phyloP scores from a whole-genome alignment of 2,113 vertebrate species.

The Oreochromis aureus region DNA sequence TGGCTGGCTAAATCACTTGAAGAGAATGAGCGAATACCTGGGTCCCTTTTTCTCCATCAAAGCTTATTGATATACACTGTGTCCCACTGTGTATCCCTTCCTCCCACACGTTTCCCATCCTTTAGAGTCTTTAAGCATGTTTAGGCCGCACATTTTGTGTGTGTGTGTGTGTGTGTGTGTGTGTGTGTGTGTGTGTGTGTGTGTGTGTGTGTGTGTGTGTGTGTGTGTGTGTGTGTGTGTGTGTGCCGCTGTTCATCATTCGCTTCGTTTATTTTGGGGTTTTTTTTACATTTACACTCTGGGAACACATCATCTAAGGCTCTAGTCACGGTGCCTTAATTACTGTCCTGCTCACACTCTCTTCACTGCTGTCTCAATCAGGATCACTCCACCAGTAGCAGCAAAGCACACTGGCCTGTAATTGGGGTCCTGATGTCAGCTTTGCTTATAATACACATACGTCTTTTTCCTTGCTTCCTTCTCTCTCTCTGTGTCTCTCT shows the following conservation, averaged over 20 bases:
- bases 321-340: conserved; percentile 13
- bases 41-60: neutral
- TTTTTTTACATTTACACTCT: neutral
- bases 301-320: neutral
- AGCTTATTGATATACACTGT: neutral
- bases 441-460: conserved; percentile 44
- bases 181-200: neutral
- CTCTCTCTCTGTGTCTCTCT: neutral
- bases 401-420: conserved; percentile 28
- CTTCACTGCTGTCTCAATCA: neutral
- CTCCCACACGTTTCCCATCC: neutral
- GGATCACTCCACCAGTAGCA: neutral
- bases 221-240: neutral
- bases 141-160: neutral
- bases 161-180: neutral
- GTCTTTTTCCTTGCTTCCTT: neutral
- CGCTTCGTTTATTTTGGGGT: accelerated
- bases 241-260: neutral
- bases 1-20: neutral
- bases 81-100: neutral
- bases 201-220: neutral
- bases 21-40: neutral
- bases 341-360: conserved; percentile 5
- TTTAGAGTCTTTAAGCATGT: neutral
- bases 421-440: conserved; percentile 58